Base-by-base conservation (phyloP, 2,113 vertebrate genomes). In the Chloropsis hardwickii region DNA sequence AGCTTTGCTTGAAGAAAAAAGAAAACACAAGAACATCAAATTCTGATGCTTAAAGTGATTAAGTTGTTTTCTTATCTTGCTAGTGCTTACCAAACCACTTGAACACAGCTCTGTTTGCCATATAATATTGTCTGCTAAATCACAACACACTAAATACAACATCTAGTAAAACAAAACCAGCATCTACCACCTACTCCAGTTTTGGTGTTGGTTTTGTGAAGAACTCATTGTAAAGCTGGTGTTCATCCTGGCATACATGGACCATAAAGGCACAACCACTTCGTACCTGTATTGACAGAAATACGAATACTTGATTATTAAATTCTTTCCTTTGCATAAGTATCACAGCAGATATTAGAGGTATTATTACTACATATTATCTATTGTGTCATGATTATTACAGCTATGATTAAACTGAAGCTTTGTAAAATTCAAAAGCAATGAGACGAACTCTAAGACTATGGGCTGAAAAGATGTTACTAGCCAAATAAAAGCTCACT, bases 261-360 rank as follows among this genome's bases (percentile, higher is more conserved):
- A 99, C 99, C 99, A 99, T 99, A 76, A 99, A 99, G 84, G 99
- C 99, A 98, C 99, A 99, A 95, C 99, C 99, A 79, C 99, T 99
- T 92, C 99, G 98, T 45, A 99, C 99, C 99, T 99, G 94, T 12
- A 94, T 64, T 53, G 71, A 95, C 12, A 95, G 51, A 94, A 91
- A 94, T 2, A 96, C 21, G 96, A 31, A 86, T 6, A 60, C 3
- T 29, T 42, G 40, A 53, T 72, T 44, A 81, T 11, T 53, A 24
- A 44, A 60, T n/a, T 45, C 0, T 54, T 82, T 65, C 25, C 25
- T 31, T 65, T 84, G 13, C 18, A 71, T 35, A 47, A n/a, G 42
- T 25, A 74, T 14, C 65, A 64, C 48, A 81, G 40, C 17, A 54
- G 7, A 16, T 28, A 58, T 39, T 66, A 73, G 15, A 91, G 4